Base-by-base conservation (phyloP, 2,888 invertebrate genomes). In the Mythimna vitellina region DNA sequence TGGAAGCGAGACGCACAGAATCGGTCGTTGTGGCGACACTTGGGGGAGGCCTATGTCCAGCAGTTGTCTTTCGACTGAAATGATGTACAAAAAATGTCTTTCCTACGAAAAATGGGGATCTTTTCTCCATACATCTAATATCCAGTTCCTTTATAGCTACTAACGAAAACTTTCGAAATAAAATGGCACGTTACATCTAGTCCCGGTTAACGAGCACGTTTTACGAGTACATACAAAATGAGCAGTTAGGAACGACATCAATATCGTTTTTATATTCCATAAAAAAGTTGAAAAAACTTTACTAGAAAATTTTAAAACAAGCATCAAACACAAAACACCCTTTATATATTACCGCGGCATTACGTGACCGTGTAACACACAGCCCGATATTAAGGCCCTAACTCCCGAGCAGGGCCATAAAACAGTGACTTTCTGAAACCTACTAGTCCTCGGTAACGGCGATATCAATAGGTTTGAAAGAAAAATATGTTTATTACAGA, bases 331-430 rank as follows among this genome's bases (percentile, higher is more conserved):
- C 5, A 51, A 61, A 65, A 61, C 73, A 66, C 2, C 22, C 29
- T 73, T 56, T 78, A 68, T 58, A 53, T 65, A 66, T 65, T 32
- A 60, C 76, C 42, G 51, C 72, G 60, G 56, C 29, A 54, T 71
- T 73, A 84, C 84, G 84, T 81, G 84, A 77, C 80, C 42, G 57
- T 76, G 76, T 78, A 72, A 82, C 69, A 84, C 60, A 69, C 68
- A 22, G 65, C 58, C 57, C 61, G 54, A 29, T 57, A 53, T 78
- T 73, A 35, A 35, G 35, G 35, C 32, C 8, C 32, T 32, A 6
- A 7, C 32, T 32, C 32, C 8, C 32, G 32, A 32, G 32, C 32
- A 32, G 32, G 6, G 32, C 32, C 32, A 32, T 7, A 6, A 32
- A 32, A 32, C 7, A 32, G 6, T 7, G 32, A 32, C 32, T 32